Evolutionary conservation across 2,888 invertebrate genomes (phyloP), one percentile per base, ranked within the genome.

Genomic region (Platypus cylindrus): DNA sequence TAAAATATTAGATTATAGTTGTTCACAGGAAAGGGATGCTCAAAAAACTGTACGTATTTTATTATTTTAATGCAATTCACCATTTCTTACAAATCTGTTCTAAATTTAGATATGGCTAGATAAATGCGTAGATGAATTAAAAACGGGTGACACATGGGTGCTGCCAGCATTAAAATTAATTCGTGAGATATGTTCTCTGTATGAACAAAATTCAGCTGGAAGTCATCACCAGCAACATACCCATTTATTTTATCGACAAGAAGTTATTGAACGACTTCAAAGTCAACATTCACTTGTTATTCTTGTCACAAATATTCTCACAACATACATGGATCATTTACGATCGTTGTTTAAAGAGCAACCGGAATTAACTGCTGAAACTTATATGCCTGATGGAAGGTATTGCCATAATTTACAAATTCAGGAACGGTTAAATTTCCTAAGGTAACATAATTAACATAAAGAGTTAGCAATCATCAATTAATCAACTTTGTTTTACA

Each of bases 1-100:
- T 9, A 95, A 95, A 70, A 95, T 97, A 56, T 69, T 97, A 44
- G 95, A 95, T 66, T 95, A 93, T 60, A 93, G 91, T 57, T 95
- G 94, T 65, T 91, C 93, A 34, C 93, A 93, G 32, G 55, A 95
- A 58, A 74, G 94, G 48, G 94, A 95, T 62, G 82, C 87, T 8
- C 94, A 94, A 62, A 95, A 95, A 65, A 85, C 89, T 9, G 76
- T 40, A 36, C 16, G 32, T 30, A 14, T 17, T n/a, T n/a, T 29
- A n/a, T 34, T 27, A 7, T 7, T 7, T 20, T 5, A 7, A 20
- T 5, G 20, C 5, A 20, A 20, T 7, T 11, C n/a, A 11, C n/a
- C 4, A 24, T 24, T 24, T 20, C 9, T 20, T 20, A 20, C 7
- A 20, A 20, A 20, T 20, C 5, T 20, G 20, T 20, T 9, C 20